Evolutionary conservation across 2,113 vertebrate species (phyloP), one percentile per base, ranked within the genome.

Genomic region (Hydrolagus affinis): DNA sequence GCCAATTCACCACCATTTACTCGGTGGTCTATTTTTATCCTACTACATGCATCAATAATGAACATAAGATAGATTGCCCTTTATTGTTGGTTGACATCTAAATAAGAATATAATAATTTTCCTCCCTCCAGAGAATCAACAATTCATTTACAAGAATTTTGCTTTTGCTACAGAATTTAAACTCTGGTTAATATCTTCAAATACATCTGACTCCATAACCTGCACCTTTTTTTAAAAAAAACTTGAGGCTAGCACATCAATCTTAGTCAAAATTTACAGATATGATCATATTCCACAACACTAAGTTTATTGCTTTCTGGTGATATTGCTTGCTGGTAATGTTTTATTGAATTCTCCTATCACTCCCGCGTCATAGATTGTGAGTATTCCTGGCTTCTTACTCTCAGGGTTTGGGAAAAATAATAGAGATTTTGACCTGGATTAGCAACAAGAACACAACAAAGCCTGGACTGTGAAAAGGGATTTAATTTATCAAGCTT

Each of bases 21-120:
- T 83, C 62, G 62, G 15, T 32, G 62, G 21, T 14, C 14, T 62
- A 83, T 19, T 83, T 83, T 64, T 80, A 60, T 64, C 77, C 66
- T 68, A 25, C 62, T 64, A 28, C 62, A 64, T 15, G 19, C 62
- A 83, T 83, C 62, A 83, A 68, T 83, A 66, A 83, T 83, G 66
- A 83, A 83, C 78, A 66, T 9, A 83, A 66, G 62, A 83, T 14
- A 68, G 78, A 83, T 83, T 83, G 78, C 66, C 25, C 28, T 12
- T 10, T 80, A 80, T 62, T 25, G 28, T 57, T 28, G 30, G 62
- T 28, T 83, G 62, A 83, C 78, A 83, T 30, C 78, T 83, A 83
- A 83, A 83, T 83, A 83, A 83, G 60, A 83, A 10, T 83, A 60
- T 66, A 83, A 83, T 83, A 11, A 83, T 83, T 83, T 83, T 62